These are phyloP conservation scores for Xenopus laevis DNA, from an alignment of 2,113 vertebrate species.

Conservation along the genomic window DNA sequence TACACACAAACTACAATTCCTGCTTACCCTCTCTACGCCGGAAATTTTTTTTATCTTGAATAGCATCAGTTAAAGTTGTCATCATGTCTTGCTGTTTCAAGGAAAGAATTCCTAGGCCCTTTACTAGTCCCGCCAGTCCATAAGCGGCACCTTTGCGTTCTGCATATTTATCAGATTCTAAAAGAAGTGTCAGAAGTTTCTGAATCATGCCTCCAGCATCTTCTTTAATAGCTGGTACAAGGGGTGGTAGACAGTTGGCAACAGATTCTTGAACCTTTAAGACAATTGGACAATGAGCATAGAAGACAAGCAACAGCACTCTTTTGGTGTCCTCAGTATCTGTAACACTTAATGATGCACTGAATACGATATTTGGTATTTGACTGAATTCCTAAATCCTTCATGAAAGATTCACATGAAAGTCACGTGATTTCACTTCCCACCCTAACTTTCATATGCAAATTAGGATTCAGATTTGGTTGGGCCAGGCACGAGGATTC, in stretches of 20 bases:
- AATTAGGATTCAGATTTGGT: no score
- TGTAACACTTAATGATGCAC: no score
- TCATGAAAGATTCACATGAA: no score
- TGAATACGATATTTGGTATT: no score
- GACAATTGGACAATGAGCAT: background rate
- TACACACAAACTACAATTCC: background rate
- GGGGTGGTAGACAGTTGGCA: conserved; percentile 87
- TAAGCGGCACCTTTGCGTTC: conserved; percentile 94
- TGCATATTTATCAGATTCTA: conserved; percentile 95
- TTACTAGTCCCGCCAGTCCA: conserved; percentile 91
- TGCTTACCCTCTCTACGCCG: conserved; percentile 86
- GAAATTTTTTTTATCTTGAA: conserved; percentile 98
- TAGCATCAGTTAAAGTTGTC: conserved; percentile 89
- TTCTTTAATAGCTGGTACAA: conserved; percentile 94
- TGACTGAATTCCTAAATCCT: no score
- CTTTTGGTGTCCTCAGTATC: no score
- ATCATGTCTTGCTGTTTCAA: conserved; percentile 98
- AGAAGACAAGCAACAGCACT: background rate
- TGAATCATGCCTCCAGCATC: conserved; percentile 91
- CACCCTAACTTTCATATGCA: no score
- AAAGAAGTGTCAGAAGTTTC: conserved; percentile 87
- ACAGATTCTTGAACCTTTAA: conserved; percentile 93
- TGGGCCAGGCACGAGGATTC: no score
- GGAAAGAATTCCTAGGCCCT: conserved; percentile 92
- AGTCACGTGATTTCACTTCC: no score